Evolutionary conservation across 2,797 vertebrate genomes (phyloP).

Genomic region (Fistularia tabacaria): DNA sequence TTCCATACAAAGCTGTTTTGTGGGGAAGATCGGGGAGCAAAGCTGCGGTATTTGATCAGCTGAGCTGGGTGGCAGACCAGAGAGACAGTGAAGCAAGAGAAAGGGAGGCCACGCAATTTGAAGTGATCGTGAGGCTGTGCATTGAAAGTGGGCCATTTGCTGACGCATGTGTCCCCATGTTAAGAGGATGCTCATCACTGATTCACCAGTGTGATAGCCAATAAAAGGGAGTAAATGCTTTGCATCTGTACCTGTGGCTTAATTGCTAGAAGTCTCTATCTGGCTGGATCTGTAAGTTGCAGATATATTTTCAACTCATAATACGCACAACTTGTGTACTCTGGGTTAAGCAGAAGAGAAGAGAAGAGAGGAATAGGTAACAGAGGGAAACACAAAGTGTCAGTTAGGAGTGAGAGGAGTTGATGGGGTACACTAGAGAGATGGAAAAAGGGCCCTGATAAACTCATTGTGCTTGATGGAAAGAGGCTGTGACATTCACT

Average conservation of each 20-base stretch:
- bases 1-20: slow-evolving; percentile 53
- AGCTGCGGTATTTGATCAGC: slow-evolving; percentile 68
- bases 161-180: too few relatives aligned
- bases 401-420: slow-evolving; percentile 13
- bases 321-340: too few relatives aligned
- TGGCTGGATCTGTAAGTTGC: too few relatives aligned
- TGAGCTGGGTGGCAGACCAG: slow-evolving; percentile 36
- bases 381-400: slow-evolving; percentile 14
- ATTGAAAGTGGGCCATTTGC: too few relatives aligned
- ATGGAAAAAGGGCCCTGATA: slow-evolving; percentile 35
- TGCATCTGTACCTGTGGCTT: too few relatives aligned
- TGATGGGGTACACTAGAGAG: slow-evolving; percentile 15
- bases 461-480: slow-evolving; percentile 64
- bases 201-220: too few relatives aligned
- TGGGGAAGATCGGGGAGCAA: slow-evolving; percentile 53
- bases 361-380: not conserved
- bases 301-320: too few relatives aligned
- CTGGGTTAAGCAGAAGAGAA: slow-evolving; percentile 29
- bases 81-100: slow-evolving; percentile 32
- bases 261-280: too few relatives aligned
- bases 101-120: slow-evolving; percentile 40
- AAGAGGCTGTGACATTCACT: slow-evolving; percentile 63
- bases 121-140: slow-evolving; percentile 23
- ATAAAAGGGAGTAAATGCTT: too few relatives aligned
- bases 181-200: too few relatives aligned